These are phyloP conservation scores for Chydorus sphaericus DNA, from an alignment of 2,888 invertebrate species.

Conservation along the genomic window DNA sequence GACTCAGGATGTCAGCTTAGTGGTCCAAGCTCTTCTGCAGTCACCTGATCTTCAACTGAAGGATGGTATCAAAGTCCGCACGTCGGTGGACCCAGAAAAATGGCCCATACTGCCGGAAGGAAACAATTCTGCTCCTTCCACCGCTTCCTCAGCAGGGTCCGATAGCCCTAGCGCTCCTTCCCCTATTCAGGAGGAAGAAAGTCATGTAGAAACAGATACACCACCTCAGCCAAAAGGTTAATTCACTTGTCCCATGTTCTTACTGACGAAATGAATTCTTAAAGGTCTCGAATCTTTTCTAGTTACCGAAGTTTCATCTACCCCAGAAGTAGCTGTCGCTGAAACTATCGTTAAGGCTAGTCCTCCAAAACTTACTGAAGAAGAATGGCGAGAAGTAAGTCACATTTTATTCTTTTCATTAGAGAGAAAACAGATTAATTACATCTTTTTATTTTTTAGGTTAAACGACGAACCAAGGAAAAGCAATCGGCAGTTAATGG, in stretches of 20 bases:
- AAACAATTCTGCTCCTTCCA: not conserved
- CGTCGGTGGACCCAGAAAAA: slow-evolving; percentile 27
- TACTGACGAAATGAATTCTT: not conserved
- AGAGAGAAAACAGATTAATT: not conserved
- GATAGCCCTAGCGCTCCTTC: too few species aligned
- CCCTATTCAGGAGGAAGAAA: too few species aligned
- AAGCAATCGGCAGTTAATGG: not conserved
- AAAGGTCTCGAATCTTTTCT: not conserved
- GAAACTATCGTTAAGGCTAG: slow-evolving; percentile 8
- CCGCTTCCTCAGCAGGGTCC: not conserved
- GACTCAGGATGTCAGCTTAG: slow-evolving; percentile 66
- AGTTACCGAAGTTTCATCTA: not conserved
- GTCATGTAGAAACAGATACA: not conserved
- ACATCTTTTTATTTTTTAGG: slow-evolving; percentile 23
- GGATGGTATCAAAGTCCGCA: slow-evolving; percentile 45
- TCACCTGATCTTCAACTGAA: slow-evolving; percentile 70
- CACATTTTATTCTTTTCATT: slow-evolving; percentile 14
- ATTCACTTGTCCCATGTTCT: not conserved
- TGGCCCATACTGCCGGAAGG: slow-evolving; percentile 29
- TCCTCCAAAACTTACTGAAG: slow-evolving; percentile 24
- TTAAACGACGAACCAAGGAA: slow-evolving; percentile 28
- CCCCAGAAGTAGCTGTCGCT: too few species aligned
- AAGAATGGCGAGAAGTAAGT: slow-evolving; percentile 44
- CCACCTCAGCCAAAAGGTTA: not conserved
- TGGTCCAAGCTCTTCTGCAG: slow-evolving; percentile 69